Evolutionary conservation across 2,113 vertebrate species (phyloP).

Genomic region (Ceuthmochares aereus): DNA sequence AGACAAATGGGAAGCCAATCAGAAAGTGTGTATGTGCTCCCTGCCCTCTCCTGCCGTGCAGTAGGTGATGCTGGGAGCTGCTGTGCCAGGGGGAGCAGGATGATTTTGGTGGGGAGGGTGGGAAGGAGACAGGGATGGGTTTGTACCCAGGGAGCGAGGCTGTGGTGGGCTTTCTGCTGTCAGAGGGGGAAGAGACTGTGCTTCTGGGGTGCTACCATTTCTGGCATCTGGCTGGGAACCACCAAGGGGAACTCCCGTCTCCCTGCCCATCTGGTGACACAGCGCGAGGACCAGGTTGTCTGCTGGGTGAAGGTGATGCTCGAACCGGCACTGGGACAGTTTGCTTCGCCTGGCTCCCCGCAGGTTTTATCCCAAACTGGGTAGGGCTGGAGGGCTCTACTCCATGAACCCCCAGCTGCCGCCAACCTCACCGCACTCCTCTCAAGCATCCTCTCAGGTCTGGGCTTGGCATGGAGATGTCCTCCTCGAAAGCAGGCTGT

Average conservation of each 20-base stretch:
- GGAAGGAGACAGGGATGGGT: neutral
- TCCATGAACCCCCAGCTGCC: rapidly evolving
- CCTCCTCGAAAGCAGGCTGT: neutral
- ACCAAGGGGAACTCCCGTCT: neutral
- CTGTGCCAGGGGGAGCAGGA: rapidly evolving
- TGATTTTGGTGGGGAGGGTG: neutral
- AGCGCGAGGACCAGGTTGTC: rapidly evolving
- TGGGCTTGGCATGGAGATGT: neutral
- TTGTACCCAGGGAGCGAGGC: rapidly evolving
- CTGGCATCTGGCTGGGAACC: neutral
- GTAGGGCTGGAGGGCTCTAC: neutral
- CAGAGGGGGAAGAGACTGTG: neutral
- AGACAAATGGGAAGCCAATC: neutral
- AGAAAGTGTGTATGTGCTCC: neutral
- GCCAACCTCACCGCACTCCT: too few relatives aligned
- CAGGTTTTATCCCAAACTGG: neutral
- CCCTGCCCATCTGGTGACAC: too few relatives aligned
- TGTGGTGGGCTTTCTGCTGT: rapidly evolving
- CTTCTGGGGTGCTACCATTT: neutral
- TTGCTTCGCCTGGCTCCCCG: neutral
- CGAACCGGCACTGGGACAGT: rapidly evolving
- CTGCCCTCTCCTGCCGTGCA: neutral
- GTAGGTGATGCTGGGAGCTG: neutral
- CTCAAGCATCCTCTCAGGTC: rapidly evolving
- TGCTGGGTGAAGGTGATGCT: neutral